Conservation (phyloP, 2,113 vertebrate genomes). For the Menidia beryllina region DNA sequence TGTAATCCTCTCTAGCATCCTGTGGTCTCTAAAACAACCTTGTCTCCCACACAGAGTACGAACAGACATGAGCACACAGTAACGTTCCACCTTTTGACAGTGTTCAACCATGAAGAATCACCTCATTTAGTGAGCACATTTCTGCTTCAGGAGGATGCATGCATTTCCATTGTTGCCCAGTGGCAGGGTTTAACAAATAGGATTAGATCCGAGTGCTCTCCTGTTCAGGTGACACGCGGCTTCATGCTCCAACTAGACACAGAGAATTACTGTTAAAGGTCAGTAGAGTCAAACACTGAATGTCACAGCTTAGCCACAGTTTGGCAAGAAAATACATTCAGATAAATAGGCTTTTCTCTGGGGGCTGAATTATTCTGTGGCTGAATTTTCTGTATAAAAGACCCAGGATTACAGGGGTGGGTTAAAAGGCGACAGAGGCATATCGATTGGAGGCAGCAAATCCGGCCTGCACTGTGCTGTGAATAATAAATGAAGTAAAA, state of each 20-base stretch:
- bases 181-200: conserved; percentile 75
- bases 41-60: conserved; percentile 12
- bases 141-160: conserved; percentile 55
- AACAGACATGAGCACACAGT: conserved; percentile 15
- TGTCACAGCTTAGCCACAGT: conserved; percentile 78
- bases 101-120: conserved; percentile 62
- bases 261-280: conserved; percentile 80
- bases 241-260: conserved; percentile 55
- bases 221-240: conserved; percentile 69
- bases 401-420: conserved; percentile 68
- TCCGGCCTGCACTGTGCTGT: conserved; percentile 60
- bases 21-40: conserved; percentile 6
- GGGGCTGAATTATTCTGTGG: conserved; percentile 61
- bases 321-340: conserved; percentile 68
- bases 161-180: conserved; percentile 70
- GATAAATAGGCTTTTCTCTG: conserved; percentile 75
- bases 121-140: conserved; percentile 61
- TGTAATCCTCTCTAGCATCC: conserved; percentile 8
- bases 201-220: conserved; percentile 73
- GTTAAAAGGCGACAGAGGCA: conserved; percentile 72
- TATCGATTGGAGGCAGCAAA: conserved; percentile 79
- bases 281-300: conserved; percentile 75
- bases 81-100: conserved; percentile 45
- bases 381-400: conserved; percentile 70
- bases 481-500: conserved; percentile 73